Percentiles rank a stretch among this genome's conserved stretches.
Conservation (phyloP, 2,888 invertebrate genomes). For the Blera fallax region DNA sequence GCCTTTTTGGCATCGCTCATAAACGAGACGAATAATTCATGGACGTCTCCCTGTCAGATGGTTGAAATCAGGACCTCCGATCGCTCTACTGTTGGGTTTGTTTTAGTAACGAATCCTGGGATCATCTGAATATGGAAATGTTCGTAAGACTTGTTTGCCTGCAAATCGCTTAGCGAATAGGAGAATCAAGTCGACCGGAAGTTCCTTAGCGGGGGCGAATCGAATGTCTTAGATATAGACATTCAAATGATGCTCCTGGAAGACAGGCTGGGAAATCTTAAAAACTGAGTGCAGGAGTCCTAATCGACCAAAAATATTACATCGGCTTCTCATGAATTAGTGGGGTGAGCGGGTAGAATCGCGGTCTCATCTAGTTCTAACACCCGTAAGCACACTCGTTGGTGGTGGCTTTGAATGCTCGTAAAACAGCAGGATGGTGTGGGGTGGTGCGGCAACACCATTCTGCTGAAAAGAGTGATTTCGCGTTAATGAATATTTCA, state of each 20-base stretch:
- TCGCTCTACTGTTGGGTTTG: slow-evolving; percentile 17
- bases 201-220: slow-evolving; percentile 4
- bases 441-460: slow-evolving; percentile 32
- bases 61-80: slow-evolving; percentile 18
- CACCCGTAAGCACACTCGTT: slow-evolving; percentile 54
- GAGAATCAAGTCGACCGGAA: slow-evolving; percentile 68
- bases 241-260: slow-evolving; percentile 9
- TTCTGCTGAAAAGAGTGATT: slow-evolving; percentile 70
- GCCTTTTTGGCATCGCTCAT: slow-evolving; percentile 53
- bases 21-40: slow-evolving; percentile 66
- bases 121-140: slow-evolving; percentile 71
- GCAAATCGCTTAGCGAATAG: slow-evolving; percentile 54
- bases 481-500: slow-evolving; percentile 78
- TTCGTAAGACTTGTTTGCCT: slow-evolving; percentile 38
- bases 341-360: slow-evolving; percentile 46
- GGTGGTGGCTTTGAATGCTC: slow-evolving; percentile 49
- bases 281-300: slow-evolving; percentile 57
- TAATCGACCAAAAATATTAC: slow-evolving; percentile 65
- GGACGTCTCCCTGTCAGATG: slow-evolving; percentile 38
- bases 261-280: slow-evolving; percentile 2
- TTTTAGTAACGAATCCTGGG: slow-evolving; percentile 11
- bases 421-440: slow-evolving; percentile 53
- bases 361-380: slow-evolving; percentile 39
- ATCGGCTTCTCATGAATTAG: background rate
- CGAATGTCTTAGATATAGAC: slow-evolving; percentile 28